These are phyloP conservation scores for Eurypyga helias DNA, from an alignment of 2,113 vertebrate genomes.

Conservation along the genomic window DNA sequence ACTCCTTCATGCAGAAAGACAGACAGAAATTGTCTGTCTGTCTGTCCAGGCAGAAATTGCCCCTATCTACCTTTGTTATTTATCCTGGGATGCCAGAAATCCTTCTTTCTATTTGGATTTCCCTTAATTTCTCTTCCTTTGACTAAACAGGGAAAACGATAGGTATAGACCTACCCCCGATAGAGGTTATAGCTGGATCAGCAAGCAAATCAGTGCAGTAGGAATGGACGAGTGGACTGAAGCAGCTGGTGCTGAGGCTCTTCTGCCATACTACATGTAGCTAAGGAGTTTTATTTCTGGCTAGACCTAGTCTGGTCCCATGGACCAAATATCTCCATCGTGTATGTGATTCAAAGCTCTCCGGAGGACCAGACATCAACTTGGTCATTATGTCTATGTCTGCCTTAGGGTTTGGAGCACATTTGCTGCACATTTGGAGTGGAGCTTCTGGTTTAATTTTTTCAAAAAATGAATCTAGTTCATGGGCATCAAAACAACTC, in stretches of 20 bases:
- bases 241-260: neutral
- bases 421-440: neutral
- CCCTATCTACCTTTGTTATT: neutral
- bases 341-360: neutral
- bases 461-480: neutral
- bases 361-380: neutral
- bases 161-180: neutral
- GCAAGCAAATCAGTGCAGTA: neutral
- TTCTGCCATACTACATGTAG: neutral
- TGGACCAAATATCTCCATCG: accelerated
- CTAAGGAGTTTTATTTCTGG: neutral
- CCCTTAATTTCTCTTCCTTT: neutral
- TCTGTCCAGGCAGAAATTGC: neutral
- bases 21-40: too few species aligned
- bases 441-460: slow-evolving; percentile 23
- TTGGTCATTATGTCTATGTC: neutral
- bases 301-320: neutral
- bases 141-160: neutral
- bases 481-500: neutral
- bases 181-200: neutral
- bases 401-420: neutral
- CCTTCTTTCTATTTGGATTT: neutral
- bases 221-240: neutral
- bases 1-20: neutral
- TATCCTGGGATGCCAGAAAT: neutral